Evolutionary conservation across 2,113 vertebrate genomes (phyloP), one percentile per base, ranked within the genome.

Genomic region (Callaeas wilsoni): DNA sequence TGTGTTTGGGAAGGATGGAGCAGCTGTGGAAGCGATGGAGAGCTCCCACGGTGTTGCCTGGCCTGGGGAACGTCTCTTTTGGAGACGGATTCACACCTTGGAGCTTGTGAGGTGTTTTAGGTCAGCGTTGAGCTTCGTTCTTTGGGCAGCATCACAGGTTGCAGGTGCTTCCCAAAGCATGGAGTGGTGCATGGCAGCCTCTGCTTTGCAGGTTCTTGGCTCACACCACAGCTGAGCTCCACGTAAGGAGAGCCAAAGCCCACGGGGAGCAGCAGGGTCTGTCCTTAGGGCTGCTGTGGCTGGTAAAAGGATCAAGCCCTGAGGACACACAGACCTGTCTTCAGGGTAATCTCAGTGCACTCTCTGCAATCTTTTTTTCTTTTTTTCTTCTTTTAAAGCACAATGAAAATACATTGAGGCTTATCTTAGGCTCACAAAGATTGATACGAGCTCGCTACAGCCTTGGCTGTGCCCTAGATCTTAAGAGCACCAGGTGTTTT

Each of bases 401-500:
- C 14, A 30, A 33, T 60, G 44, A 84, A 84, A 96, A 85, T 91
- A 73, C 53, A 41, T 17, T 0, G 2, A 52, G n/a, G 70, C 79
- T 94, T 90, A 67, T 85, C 50, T 73, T 78, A 85, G 63, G 29
- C 84, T 92, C 42, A 41, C 35, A 49, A 74, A 84, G 83, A 63
- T 27, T 85, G 90, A 90, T 86, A 50, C 0, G 0, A 63, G 84
- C 88, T 92, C 1, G 0, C 56, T 42, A 10, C 88, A 78, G 92
- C 69, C 63, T 64, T 56, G 53, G 7, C 56, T 78, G 47, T 88
- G 68, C 68, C 76, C 87, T 77, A 69, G 86, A 78, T 96, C 69
- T 92, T 39, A 65, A 89, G 86, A 89, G 59, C 64, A 84, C 69
- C 71, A 81, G 86, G 68, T 93, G 68, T 92, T 95, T 86, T 67